Evolutionary conservation across 64 coral and sea anemone species (phyloP).

Genomic region (Montipora foliosa): DNA sequence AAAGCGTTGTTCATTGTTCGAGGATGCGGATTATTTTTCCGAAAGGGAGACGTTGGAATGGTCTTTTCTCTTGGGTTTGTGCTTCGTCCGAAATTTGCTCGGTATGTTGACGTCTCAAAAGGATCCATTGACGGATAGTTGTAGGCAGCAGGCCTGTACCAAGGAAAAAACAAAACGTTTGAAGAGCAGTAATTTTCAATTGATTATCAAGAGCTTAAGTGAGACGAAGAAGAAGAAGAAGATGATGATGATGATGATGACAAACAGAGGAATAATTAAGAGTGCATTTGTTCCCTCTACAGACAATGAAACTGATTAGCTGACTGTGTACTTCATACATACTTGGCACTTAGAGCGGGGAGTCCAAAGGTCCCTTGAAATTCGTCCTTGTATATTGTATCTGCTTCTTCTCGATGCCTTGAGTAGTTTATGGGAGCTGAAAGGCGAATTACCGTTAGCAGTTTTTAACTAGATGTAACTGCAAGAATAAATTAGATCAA

Average conservation of each 20-base stretch:
- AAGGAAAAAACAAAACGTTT: background rate
- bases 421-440: slow-evolving; percentile 73
- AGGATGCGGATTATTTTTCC: slow-evolving; percentile 68
- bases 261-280: no score
- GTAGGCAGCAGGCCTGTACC: slow-evolving; percentile 42
- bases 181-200: background rate
- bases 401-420: background rate
- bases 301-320: background rate
- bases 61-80: slow-evolving; percentile 34
- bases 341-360: slow-evolving; percentile 67
- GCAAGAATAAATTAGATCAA: background rate
- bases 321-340: background rate
- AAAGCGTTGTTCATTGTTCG: slow-evolving; percentile 55
- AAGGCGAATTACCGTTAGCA: background rate
- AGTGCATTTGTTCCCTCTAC: no score
- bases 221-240: no score
- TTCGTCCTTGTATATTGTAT: slow-evolving; percentile 44
- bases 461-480: background rate
- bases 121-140: slow-evolving; percentile 47
- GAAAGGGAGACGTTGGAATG: slow-evolving; percentile 46
- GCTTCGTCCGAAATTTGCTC: slow-evolving; percentile 42
- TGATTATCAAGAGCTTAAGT: no score
- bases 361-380: slow-evolving; percentile 59
- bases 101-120: slow-evolving; percentile 58
- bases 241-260: no score